These are phyloP conservation scores for Maconellicoccus hirsutus DNA, from an alignment of 1,140 invertebrate species.

Conservation along the genomic window DNA sequence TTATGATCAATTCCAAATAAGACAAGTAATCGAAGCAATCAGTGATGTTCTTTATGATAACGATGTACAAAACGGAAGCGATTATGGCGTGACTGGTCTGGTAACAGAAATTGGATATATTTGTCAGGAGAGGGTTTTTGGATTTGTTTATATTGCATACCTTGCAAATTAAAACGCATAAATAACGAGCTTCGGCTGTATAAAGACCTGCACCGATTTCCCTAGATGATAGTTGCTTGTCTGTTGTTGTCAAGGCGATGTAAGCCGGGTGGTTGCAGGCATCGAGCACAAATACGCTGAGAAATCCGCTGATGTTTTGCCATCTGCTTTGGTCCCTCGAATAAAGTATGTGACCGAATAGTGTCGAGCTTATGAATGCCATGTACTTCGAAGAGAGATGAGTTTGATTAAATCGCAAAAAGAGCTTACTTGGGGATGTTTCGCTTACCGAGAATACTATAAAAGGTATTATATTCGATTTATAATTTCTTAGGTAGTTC, in stretches of 20 bases:
- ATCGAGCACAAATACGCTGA: constrained; percentile 55
- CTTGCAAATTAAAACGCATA: constrained; percentile 56
- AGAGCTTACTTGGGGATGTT: too few relatives aligned
- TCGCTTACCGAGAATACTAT: background rate
- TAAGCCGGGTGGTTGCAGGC: constrained; percentile 58
- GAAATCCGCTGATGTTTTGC: constrained; percentile 53
- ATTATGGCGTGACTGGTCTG: too few relatives aligned
- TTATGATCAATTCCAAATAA: too few relatives aligned
- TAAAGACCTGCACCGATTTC: constrained; percentile 57
- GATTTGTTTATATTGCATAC: too few relatives aligned
- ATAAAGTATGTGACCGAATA: background rate
- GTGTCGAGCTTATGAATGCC: background rate
- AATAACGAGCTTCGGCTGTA: constrained; percentile 49
- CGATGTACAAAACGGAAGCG: too few relatives aligned
- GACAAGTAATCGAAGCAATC: too few relatives aligned
- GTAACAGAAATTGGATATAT: too few relatives aligned
- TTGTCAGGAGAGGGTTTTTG: too few relatives aligned
- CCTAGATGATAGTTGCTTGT: constrained; percentile 50
- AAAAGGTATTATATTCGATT: background rate
- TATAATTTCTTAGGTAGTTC: background rate
- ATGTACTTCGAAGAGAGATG: background rate
- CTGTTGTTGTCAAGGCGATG: constrained; percentile 49
- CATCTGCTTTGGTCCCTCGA: constrained; percentile 48
- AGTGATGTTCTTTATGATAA: too few relatives aligned
- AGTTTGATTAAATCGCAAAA: too few relatives aligned